A percentile compares a stretch with the other conserved stretches of the same genome.
phyloP scores from a whole-genome alignment of 2,888 invertebrate species.

The Cylloceria caligata region DNA sequence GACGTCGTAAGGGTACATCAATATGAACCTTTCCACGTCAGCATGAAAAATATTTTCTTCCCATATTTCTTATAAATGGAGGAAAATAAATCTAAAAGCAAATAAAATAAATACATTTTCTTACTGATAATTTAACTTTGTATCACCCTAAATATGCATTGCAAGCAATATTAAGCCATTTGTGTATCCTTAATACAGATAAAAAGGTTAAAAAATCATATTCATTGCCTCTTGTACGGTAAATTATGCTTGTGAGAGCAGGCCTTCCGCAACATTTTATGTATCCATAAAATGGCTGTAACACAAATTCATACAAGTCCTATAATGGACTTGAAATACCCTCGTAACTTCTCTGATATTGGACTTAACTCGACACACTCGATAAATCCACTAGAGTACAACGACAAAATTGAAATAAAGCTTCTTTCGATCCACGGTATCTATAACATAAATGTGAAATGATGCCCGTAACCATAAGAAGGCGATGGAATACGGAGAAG shows the following conservation, averaged over 20 bases:
- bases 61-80: too few species aligned
- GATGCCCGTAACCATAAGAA: conserved; percentile 35
- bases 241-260: neutral
- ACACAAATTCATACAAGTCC: conserved; percentile 12
- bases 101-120: too few species aligned
- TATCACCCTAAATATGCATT: too few species aligned
- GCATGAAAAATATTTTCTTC: too few species aligned
- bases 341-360: conserved; percentile 8
- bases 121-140: neutral
- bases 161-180: too few species aligned
- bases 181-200: too few species aligned
- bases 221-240: neutral
- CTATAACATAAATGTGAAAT: conserved; percentile 39
- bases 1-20: too few species aligned
- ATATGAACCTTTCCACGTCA: too few species aligned
- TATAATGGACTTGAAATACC: neutral
- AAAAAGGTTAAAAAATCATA: too few species aligned
- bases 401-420: conserved; percentile 8
- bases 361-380: neutral
- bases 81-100: too few species aligned
- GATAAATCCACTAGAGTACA: neutral
- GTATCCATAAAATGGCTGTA: neutral
- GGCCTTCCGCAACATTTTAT: neutral
- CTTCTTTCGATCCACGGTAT: conserved; percentile 9
- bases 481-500: conserved; percentile 3